Evolutionary conservation across 2,113 vertebrate genomes (phyloP), one percentile per base, ranked within the genome.

Genomic region (Orthochromis malagaraziensis): DNA sequence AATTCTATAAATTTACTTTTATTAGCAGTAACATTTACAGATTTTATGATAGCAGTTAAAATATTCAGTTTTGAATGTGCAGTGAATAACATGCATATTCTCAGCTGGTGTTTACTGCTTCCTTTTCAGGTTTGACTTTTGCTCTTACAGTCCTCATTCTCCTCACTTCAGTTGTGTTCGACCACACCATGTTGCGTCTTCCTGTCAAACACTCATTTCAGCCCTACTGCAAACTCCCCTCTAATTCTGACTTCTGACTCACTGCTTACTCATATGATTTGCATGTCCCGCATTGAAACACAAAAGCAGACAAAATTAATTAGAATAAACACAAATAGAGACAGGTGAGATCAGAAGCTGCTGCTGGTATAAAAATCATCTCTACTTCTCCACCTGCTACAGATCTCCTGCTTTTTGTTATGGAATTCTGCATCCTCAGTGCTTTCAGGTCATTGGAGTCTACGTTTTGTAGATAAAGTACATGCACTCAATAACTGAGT

Each of bases 371-470:
- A 70, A 70, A 42, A 4, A 70, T 1, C 7, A 24, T 24, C 35
- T 24, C 7, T 70, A 40, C n/a, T 21, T 68, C 13, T 1, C 0
- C 65, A 26, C 13, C 33, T 40, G 38, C 38, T 73, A 10, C 38
- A 73, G 40, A 45, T 26, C 21, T 26, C 1, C 40, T 26, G 68
- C 38, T 73, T 73, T 40, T 45, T 45, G 17, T 45, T 26, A 45
- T 26, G 21, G 1, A 14, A 17, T 0, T 45, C 0, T 0, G 38
- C 21, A 73, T 73, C 21, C 21, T 29, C 21, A 26, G 40, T 45
- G 68, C 13, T 73, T 26, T 73, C 16, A 6, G 0, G 29, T 60
- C 13, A 45, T 1, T 73, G n/a, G 38, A 70, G 21, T 42, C n/a
- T 42, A 73, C 38, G 21, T 6, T 73, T 73, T 45, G 13, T 73